Conservation (phyloP, 1,140 invertebrate genomes). For the Drosophila jambulina region DNA sequence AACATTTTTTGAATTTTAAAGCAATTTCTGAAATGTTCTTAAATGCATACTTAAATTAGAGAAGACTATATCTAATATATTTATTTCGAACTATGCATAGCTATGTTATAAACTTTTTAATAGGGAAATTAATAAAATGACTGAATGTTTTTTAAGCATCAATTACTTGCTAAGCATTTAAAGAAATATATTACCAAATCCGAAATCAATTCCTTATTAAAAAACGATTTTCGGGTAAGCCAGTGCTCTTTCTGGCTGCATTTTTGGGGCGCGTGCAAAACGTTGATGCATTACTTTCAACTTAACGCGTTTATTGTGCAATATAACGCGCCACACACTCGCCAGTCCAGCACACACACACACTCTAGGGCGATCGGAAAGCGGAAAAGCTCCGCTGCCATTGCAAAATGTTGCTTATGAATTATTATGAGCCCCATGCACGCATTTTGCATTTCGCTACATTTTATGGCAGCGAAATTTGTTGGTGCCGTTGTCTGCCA, state of each 20-base stretch:
- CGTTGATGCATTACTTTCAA: constrained; percentile 82
- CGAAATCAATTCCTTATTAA: not conserved
- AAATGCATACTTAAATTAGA: too few species aligned
- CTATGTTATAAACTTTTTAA: too few species aligned
- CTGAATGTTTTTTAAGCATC: too few species aligned
- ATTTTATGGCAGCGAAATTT: constrained; percentile 78
- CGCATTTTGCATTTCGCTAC: constrained; percentile 74
- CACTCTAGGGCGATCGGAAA: not conserved
- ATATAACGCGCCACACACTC: constrained; percentile 50
- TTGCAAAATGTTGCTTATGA: constrained; percentile 79
- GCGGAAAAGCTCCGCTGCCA: constrained; percentile 42
- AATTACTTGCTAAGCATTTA: too few species aligned
- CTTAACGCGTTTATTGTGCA: constrained; percentile 77
- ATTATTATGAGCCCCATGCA: constrained; percentile 81
- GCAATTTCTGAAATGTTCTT: not conserved
- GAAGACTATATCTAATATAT: too few species aligned
- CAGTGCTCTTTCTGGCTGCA: constrained; percentile 15
- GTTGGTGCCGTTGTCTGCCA: constrained; percentile 64
- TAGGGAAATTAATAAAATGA: too few species aligned
- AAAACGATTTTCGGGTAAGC: not conserved
- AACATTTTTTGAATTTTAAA: not conserved
- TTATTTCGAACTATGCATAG: too few species aligned
- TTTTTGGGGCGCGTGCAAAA: constrained; percentile 48
- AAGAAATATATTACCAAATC: too few species aligned
- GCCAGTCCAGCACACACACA: constrained; percentile 5